Conservation (phyloP, 2,113 vertebrate genomes). For the Podiceps cristatus region DNA sequence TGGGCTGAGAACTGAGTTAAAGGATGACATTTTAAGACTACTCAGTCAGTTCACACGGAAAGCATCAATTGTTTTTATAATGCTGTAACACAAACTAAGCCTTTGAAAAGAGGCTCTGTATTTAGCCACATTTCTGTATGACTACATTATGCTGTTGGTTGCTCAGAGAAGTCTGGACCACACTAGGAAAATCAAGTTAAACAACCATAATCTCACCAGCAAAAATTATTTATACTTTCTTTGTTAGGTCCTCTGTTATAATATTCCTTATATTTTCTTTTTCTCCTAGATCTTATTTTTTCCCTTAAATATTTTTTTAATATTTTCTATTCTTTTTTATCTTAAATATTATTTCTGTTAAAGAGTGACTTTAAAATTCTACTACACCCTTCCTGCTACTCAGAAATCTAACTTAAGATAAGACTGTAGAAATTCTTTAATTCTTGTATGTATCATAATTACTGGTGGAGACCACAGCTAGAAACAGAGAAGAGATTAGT, state of each 20-base stretch:
- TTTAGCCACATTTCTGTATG: background rate
- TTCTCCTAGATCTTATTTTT: background rate
- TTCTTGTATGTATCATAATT: background rate
- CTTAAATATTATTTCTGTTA: background rate
- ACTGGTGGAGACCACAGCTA: background rate
- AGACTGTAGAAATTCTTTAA: background rate
- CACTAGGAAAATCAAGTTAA: background rate
- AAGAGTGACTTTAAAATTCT: background rate
- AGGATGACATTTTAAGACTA: background rate
- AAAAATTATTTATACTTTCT: background rate
- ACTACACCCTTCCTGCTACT: background rate
- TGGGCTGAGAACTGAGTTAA: background rate
- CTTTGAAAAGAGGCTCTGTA: background rate
- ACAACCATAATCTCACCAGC: background rate
- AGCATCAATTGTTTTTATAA: background rate
- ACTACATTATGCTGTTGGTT: background rate
- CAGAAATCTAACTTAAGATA: background rate
- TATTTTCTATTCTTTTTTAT: background rate
- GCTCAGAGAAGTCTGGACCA: background rate
- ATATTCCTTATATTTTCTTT: background rate
- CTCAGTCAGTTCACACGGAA: background rate
- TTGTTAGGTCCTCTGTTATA: background rate
- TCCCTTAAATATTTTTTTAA: rapidly evolving
- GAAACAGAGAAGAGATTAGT: background rate
- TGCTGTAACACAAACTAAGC: background rate